Evolutionary conservation across 35 echinoderm and acorn worm genomes (phyloP).

Genomic region (Holothuria glaberrima): DNA sequence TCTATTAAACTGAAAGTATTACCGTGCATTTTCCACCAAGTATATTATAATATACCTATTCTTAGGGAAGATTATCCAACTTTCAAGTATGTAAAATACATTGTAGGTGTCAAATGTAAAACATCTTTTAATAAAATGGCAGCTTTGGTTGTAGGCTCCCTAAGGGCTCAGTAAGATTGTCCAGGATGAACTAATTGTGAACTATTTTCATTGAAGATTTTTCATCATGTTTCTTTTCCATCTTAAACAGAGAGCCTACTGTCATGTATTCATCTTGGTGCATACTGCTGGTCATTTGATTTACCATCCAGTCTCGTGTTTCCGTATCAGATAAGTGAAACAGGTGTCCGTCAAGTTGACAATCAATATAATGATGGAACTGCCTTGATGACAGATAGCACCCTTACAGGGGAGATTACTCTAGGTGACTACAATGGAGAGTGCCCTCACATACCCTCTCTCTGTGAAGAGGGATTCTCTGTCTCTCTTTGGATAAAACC

Average conservation of each 20-base stretch:
- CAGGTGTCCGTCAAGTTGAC: slow-evolving; percentile 6
- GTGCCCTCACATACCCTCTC: slow-evolving; percentile 39
- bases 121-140: too few relatives aligned
- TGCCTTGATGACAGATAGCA: slow-evolving; percentile 6
- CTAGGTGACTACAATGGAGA: slow-evolving; percentile 43
- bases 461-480: slow-evolving; percentile 44
- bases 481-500: slow-evolving; percentile 55
- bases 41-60: too few relatives aligned
- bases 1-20: too few relatives aligned
- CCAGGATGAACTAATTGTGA: not conserved
- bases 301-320: slow-evolving; percentile 4
- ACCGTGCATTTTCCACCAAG: too few relatives aligned
- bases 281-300: slow-evolving; percentile 44
- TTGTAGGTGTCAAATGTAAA: too few relatives aligned
- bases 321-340: not conserved
- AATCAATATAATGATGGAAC: slow-evolving; percentile 11
- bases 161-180: not conserved
- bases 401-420: not conserved
- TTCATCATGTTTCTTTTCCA: slow-evolving; percentile 14
- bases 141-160: too few relatives aligned
- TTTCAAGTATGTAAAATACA: too few relatives aligned
- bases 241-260: slow-evolving; percentile 4
- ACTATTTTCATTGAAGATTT: too few relatives aligned
- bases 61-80: too few relatives aligned
- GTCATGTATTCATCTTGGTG: slow-evolving; percentile 28